Evolutionary conservation across 2,113 vertebrate genomes (phyloP).

Genomic region (Caranx melampygus): DNA sequence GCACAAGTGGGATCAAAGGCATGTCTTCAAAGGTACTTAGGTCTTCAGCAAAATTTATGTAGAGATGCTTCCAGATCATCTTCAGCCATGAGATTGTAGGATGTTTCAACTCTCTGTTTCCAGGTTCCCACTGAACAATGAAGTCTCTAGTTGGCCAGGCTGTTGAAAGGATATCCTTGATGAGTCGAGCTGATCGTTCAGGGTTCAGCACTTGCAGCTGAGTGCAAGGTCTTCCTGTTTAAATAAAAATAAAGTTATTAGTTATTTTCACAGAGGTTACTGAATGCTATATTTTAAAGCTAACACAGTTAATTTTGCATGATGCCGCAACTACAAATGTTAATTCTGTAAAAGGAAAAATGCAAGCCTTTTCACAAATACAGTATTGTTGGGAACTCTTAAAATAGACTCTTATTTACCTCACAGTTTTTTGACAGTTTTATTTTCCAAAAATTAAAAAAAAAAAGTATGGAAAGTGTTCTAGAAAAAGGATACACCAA

Average conservation of each 20-base stretch:
- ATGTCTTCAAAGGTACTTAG: constrained; percentile 94
- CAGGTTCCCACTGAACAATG: constrained; percentile 91
- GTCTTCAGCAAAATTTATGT: constrained; percentile 95
- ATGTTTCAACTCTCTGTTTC: constrained; percentile 88
- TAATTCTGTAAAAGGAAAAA: neutral
- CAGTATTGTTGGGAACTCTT: too few relatives aligned
- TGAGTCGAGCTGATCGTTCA: constrained; percentile 93
- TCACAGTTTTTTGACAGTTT: neutral
- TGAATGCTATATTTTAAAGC: constrained; percentile 6
- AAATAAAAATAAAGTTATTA: constrained; percentile 34
- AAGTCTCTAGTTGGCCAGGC: constrained; percentile 93
- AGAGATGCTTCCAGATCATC: constrained; percentile 96
- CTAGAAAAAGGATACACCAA: neutral
- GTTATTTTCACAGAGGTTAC: neutral
- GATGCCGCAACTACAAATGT: constrained; percentile 3
- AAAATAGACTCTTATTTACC: too few relatives aligned
- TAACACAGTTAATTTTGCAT: constrained; percentile 2
- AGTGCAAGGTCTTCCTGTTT: constrained; percentile 94
- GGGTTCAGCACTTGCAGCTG: constrained; percentile 93
- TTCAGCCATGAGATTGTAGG: constrained; percentile 92
- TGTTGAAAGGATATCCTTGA: constrained; percentile 92
- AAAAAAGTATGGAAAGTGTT: too few relatives aligned
- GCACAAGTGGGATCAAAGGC: constrained; percentile 93
- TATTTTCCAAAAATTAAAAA: too few relatives aligned
- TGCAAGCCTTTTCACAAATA: neutral